Evolutionary conservation across 1,140 invertebrate genomes (phyloP).

Genomic region (Drosophila takahashii): DNA sequence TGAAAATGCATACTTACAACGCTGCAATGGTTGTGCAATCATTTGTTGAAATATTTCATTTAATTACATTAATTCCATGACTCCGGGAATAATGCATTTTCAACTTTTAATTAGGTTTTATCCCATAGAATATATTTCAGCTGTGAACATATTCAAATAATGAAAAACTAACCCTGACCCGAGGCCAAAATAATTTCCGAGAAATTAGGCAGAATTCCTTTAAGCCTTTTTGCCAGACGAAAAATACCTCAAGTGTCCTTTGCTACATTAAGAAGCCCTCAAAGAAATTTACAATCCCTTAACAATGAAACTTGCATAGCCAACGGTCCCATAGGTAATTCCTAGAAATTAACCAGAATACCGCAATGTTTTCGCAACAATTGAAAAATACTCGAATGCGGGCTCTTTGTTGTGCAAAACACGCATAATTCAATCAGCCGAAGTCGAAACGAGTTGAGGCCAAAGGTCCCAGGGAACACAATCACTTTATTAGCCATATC

Average conservation of each 20-base stretch:
- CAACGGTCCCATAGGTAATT: not conserved
- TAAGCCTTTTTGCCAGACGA: too few species aligned
- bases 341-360: not conserved
- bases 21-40: not conserved
- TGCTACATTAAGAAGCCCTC: not conserved
- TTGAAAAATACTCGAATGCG: not conserved
- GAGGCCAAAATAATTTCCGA: not conserved
- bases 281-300: not conserved
- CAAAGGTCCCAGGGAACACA: slow-evolving; percentile 4
- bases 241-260: not conserved
- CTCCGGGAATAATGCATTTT: not conserved
- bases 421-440: slow-evolving; percentile 35
- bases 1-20: not conserved
- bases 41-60: not conserved
- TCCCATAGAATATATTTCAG: not conserved
- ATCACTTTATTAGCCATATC: slow-evolving; percentile 44
- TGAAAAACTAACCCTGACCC: too few species aligned
- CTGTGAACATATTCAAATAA: not conserved
- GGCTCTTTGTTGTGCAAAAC: slow-evolving; percentile 1
- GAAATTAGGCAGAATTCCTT: not conserved
- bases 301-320: slow-evolving; percentile 1
- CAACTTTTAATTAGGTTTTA: not conserved
- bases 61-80: slow-evolving; percentile 8
- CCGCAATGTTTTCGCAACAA: slow-evolving; percentile 1
- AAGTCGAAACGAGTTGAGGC: slow-evolving; percentile 8